Evolutionary conservation across 1,140 invertebrate species (phyloP).

Genomic region (Acromyrmex heyeri): DNA sequence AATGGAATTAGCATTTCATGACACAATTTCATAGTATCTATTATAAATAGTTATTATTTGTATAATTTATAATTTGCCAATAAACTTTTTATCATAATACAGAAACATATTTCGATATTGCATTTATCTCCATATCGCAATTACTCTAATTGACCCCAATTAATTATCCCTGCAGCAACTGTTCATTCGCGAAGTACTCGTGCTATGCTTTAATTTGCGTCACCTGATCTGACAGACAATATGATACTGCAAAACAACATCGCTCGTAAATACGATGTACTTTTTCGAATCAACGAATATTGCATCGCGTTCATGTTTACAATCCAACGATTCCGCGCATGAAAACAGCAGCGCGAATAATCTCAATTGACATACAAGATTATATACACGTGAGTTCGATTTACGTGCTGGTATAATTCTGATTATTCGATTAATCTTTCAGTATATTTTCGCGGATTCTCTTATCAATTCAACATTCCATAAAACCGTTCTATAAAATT

Average conservation of each 20-base stretch:
- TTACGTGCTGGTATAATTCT: constrained; percentile 5
- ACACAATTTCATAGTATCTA: not conserved
- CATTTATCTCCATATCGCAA: not conserved
- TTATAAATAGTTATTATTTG: not conserved
- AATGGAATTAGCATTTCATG: not conserved
- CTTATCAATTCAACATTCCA: constrained; percentile 8
- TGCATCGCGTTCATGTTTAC: constrained; percentile 6
- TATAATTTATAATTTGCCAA: not conserved
- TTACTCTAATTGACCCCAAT: constrained; percentile 32
- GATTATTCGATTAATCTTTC: constrained; percentile 31
- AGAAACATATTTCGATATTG: not conserved
- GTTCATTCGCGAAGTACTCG: not conserved
- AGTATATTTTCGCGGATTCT: not conserved
- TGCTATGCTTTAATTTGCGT: not conserved
- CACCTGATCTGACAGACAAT: constrained; percentile 23
- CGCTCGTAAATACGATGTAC: constrained; percentile 14
- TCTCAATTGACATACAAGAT: constrained; percentile 42
- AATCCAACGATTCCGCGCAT: not conserved
- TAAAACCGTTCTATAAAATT: not conserved
- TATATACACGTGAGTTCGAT: not conserved
- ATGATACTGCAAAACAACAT: constrained; percentile 24
- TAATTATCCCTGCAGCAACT: constrained; percentile 18
- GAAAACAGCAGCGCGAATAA: constrained; percentile 33
- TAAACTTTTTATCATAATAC: not conserved
- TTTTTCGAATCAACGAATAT: constrained; percentile 40